Evolutionary conservation across 2,888 invertebrate genomes (phyloP), one percentile per base, ranked within the genome.

Genomic region (Lasioglossum calceatum): DNA sequence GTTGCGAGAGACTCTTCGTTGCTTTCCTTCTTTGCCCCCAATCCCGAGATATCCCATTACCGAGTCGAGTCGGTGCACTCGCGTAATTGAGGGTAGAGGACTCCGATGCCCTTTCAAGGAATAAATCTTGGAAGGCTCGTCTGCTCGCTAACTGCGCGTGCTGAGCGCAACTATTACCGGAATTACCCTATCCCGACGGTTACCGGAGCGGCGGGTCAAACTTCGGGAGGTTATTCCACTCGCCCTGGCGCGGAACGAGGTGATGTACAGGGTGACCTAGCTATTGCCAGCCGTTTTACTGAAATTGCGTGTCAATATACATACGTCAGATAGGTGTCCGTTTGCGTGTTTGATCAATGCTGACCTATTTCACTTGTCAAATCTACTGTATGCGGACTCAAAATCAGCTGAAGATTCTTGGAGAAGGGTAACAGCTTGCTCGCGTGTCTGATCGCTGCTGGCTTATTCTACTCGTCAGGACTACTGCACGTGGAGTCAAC

Each of bases 41-140:
- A 54, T 67, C 27, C 64, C 32, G 4, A 32, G 42, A 27, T 27
- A 44, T 14, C 79, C 50, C 32, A 44, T 72, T 61, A 58, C 58
- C 44, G 36, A 61, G 44, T 7, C n/a, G 71, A 36, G 36, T 36
- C 61, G 61, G 61, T 32, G 61, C 61, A 27, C 27, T 23, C 71
- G 42, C 23, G 61, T 70, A 80, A 76, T 54, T 50, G 72, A 44
- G 42, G 50, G 16, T 61, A 54, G 61, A 54, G 10, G 14, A 7
- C 19, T 19, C 7, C 36, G 32, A 16, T 76, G 64, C 64, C 64
- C 77, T 67, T 81, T 36, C 7, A 76, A 71, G 61, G 32, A 64
- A 23, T 36, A 7, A 42, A 54, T 27, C 16, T 73, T 50, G 71
- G 47, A 23, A 70, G 39, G n/a, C 73, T 32, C 27, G 70, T 23